Evolutionary conservation across 2,797 vertebrate species (phyloP), one percentile per base, ranked within the genome.

Genomic region (Gastrophryne carolinensis): DNA sequence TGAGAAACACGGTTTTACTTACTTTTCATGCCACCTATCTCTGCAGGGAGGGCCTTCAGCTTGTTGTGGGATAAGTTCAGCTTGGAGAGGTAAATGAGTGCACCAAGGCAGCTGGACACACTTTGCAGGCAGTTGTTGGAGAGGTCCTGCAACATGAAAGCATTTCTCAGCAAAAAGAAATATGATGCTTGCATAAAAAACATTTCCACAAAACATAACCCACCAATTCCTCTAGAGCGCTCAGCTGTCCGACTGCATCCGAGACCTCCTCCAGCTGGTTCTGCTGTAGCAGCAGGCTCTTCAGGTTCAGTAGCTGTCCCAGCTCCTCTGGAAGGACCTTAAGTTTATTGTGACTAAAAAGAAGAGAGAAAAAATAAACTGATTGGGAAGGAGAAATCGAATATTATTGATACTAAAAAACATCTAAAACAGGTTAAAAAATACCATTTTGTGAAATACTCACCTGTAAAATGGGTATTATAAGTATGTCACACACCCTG

Each of bases 11-110:
- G n/a, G n/a, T n/a, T n/a, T n/a, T n/a, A n/a, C 74, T 91, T 91
- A 95, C 94, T 93, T 87, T 84, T 93, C 91, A 95, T 91, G 39
- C 81, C 77, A 30, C 88, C 89, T 84, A 95, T 89, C 35, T 91
- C 89, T 63, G 80, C 75, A 27, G 94, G 93, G 57, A 95, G 87
- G 79, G 49, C 83, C 82, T 54, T 91, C 80, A 95, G 85, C 1
- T 89, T 89, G 83, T 95, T 95, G 68, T 78, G 83, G 73, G 93
- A 85, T 85, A 95, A 64, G 58, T 86, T 92, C 68, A 95, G 89
- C 37, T 87, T 81, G 62, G 89, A 71, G 32, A 95, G 73, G 35
- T 79, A 87, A 67, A 77, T 57, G 1, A 95, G 87, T 75, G 83
- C 83, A 69, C 87, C 87, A 80, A 94, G 84, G 70, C 89, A 89